Conservation (phyloP, 92 coral and sea anemone species). For the Hydrozoanthus gracilis region DNA sequence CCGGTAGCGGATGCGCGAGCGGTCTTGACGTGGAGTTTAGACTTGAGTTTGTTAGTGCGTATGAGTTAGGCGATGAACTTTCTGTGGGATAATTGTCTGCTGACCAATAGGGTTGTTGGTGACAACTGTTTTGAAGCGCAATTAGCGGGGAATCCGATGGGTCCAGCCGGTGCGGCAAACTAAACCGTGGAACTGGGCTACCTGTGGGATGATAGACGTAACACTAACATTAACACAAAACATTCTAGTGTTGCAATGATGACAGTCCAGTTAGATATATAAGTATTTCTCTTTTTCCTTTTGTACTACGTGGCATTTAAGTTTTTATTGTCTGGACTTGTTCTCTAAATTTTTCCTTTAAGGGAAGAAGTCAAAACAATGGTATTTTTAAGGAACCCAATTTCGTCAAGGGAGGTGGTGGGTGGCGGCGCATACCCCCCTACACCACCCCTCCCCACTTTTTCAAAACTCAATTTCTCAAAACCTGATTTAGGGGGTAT, state of each 20-base stretch:
- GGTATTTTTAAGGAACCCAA: no score
- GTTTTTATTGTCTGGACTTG: no score
- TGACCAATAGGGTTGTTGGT: conserved; percentile 75
- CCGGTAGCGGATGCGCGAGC: conserved; percentile 40
- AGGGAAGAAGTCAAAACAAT: no score
- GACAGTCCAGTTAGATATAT: background rate
- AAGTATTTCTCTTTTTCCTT: no score
- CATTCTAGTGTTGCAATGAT: background rate
- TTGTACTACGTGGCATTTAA: no score
- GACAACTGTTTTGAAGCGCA: conserved; percentile 75
- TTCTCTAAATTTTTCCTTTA: no score
- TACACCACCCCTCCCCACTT: no score
- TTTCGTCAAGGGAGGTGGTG: no score
- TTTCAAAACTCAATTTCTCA: no score
- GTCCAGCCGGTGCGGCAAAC: conserved; percentile 24
- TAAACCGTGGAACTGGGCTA: conserved; percentile 26
- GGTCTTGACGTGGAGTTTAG: conserved; percentile 34
- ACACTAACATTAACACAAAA: background rate
- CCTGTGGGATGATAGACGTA: background rate
- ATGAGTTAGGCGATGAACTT: conserved; percentile 27
- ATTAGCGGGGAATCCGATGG: conserved; percentile 26
- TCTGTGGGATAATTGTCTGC: conserved; percentile 62
- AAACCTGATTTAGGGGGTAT: no score
- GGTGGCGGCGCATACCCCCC: no score
- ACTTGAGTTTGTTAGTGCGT: conserved; percentile 17